Evolutionary conservation across 1,140 invertebrate species (phyloP), one percentile per base, ranked within the genome.

Genomic region (Caligus rogercresseyi): DNA sequence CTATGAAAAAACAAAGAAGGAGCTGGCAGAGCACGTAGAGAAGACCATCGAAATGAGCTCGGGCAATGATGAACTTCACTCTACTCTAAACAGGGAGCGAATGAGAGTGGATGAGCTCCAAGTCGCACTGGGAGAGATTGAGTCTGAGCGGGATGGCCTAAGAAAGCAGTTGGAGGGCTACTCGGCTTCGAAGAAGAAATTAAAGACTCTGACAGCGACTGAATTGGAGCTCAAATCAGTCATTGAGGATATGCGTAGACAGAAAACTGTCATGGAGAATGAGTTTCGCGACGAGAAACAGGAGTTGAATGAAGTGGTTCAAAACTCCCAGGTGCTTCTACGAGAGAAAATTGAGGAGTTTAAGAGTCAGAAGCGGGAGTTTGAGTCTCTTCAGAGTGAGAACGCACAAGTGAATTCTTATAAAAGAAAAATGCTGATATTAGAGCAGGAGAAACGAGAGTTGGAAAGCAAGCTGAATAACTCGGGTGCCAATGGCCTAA

Each of bases 371-470:
- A 59, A 56, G n/a, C 54, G 23, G 13, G 23, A 24, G n/a, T 56
- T 20, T 25, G 61, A 63, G 24, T 26, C 20, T 3, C 16, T 63
- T 15, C 19, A 25, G 15, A 2, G 3, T 14, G 61, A 63, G 20
- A 63, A 63, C 23, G n/a, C 16, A 14, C 18, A 63, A 25, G 20
- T 63, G 15, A 56, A 25, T 11, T 58, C 51, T 20, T 63, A 62
- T 26, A 54, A 55, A 24, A 52, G 61, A 59, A 20, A 55, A 16
- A 19, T 63, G 14, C 20, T 63, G 18, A 63, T 63, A 15, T 3
- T 63, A 23, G 61, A 63, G 25, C 61, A 63, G 31, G 61, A 63
- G 25, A 63, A 63, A 11, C 51, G 52, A 52, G 60, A 62, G 15
- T n/a, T 60, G 2, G 57, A 60, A 19, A 25, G n/a, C 24, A 25